These are phyloP conservation scores for Rhombomys opimus DNA, from an alignment of 2,113 vertebrate species.

Conservation along the genomic window DNA sequence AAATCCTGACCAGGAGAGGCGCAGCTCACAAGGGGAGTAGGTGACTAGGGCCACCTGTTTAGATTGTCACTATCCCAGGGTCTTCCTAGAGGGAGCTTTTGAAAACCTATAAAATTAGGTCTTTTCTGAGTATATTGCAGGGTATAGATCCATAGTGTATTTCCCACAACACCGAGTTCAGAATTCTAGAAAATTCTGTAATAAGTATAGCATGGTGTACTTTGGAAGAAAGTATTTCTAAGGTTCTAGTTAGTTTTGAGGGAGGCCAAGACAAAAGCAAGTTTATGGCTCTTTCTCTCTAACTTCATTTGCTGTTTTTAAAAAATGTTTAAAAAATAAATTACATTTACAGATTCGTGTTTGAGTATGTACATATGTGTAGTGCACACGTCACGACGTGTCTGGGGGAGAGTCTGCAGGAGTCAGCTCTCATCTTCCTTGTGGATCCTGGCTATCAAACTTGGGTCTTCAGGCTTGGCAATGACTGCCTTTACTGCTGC, in stretches of 20 bases:
- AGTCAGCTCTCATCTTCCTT: neutral
- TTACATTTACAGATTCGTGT: neutral
- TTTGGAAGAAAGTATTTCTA: slow-evolving; percentile 26
- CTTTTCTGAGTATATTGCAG: neutral
- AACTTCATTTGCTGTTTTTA: neutral
- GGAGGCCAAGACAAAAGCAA: slow-evolving; percentile 11
- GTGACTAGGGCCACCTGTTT: neutral
- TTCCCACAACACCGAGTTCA: neutral
- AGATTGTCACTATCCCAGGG: neutral
- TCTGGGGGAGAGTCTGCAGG: neutral
- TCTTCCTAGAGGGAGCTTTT: slow-evolving; percentile 3
- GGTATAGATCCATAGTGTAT: neutral
- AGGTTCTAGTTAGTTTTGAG: slow-evolving; percentile 36
- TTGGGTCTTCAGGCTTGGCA: neutral
- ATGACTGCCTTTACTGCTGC: neutral
- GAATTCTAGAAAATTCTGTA: slow-evolving; percentile 50
- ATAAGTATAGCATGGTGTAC: neutral
- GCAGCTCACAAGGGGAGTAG: neutral
- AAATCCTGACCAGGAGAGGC: slow-evolving; percentile 10
- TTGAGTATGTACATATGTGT: neutral
- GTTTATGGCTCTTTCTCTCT: neutral
- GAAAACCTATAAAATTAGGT: neutral
- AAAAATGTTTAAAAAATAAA: too few relatives aligned
- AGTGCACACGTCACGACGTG: too few relatives aligned
- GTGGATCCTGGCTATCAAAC: neutral